phyloP scores from a whole-genome alignment of 2,113 vertebrate species.

The Myrmophylax atrothorax region DNA sequence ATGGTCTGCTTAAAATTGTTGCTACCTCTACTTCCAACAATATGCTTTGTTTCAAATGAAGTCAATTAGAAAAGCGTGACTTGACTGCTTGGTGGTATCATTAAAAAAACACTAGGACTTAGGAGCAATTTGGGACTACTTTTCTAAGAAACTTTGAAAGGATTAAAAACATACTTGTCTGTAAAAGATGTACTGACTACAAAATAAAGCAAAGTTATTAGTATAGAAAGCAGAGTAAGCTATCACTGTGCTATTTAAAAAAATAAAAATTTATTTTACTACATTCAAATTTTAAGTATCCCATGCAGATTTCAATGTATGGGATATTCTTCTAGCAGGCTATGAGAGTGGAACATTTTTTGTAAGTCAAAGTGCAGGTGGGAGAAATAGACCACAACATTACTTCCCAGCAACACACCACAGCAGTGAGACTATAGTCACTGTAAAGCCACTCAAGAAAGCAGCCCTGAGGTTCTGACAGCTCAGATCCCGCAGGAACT shows the following conservation, averaged over 20 bases:
- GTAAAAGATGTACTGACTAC: neutral
- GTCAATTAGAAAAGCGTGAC: neutral
- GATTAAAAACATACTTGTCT: neutral
- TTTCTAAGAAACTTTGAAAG: neutral
- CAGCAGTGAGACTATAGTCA: too few species aligned
- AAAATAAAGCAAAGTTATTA: neutral
- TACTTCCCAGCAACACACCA: neutral
- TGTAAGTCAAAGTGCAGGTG: neutral
- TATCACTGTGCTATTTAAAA: neutral
- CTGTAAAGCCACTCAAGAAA: neutral
- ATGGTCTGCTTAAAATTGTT: neutral
- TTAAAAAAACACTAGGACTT: neutral
- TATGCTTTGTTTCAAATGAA: neutral
- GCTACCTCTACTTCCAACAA: neutral
- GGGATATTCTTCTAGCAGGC: neutral
- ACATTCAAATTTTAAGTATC: neutral
- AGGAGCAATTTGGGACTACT: neutral
- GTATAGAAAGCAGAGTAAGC: neutral
- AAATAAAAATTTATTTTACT: neutral
- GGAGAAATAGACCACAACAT: neutral
- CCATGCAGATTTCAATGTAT: neutral
- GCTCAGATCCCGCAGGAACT: neutral
- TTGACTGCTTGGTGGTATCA: neutral
- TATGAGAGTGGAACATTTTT: neutral
- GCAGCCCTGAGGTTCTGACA: neutral